Evolutionary conservation across 2,888 invertebrate species (phyloP).

Genomic region (Deroplatys truncata): DNA sequence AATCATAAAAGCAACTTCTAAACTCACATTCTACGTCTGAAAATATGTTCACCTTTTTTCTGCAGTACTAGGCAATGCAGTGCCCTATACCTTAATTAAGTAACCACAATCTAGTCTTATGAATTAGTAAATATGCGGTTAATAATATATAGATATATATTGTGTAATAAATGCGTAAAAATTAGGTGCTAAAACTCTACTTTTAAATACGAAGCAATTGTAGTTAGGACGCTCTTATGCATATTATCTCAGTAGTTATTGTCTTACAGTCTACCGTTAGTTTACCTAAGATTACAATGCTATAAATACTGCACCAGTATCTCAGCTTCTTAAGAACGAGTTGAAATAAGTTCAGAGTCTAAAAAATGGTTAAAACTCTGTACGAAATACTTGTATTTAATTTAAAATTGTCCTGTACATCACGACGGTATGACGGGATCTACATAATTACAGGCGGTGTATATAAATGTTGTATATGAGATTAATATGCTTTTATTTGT

Average conservation of each 20-base stretch:
- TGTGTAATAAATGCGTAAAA: slow-evolving; percentile 8
- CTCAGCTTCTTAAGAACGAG: not conserved
- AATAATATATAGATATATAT: not conserved
- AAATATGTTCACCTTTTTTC: not conserved
- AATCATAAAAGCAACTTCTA: not conserved
- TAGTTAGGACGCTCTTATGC: not conserved
- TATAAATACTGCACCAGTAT: not conserved
- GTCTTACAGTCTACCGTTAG: not conserved
- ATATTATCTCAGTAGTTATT: not conserved
- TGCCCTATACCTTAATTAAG: not conserved
- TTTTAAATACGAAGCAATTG: not conserved
- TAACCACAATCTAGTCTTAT: not conserved
- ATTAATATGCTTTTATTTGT: not conserved
- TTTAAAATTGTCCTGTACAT: not conserved
- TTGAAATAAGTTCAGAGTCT: not conserved
- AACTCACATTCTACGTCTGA: not conserved
- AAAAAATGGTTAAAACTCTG: not conserved
- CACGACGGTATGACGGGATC: not conserved
- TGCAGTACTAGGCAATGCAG: not conserved
- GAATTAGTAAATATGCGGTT: not conserved
- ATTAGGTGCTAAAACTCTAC: not conserved
- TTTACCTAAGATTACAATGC: not conserved
- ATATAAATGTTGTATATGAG: not conserved
- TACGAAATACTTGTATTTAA: not conserved
- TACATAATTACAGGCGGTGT: not conserved